phyloP scores from a whole-genome alignment of 2,113 vertebrate genomes.

The Toxotes jaculatrix region DNA sequence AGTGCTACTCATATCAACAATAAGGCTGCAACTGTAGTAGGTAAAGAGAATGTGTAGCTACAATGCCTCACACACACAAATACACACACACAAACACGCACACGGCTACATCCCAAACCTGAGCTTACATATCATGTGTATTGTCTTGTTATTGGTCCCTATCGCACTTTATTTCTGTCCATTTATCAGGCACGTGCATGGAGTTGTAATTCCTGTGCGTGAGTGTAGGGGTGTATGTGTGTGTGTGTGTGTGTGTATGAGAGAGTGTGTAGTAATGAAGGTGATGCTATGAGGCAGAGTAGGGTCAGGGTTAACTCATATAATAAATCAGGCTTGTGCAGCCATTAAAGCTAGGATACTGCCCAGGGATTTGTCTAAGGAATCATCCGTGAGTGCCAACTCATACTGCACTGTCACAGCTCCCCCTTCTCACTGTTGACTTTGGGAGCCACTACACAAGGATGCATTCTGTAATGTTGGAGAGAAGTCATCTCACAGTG shows the following conservation, averaged over 20 bases:
- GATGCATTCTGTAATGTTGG: slow-evolving; percentile 10
- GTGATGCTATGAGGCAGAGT: slow-evolving; percentile 20
- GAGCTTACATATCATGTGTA: slow-evolving; percentile 38
- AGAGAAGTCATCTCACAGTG: slow-evolving; percentile 1
- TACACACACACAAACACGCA: slow-evolving; percentile 7
- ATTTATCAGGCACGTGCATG: slow-evolving; percentile 47
- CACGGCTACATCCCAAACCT: slow-evolving; percentile 5
- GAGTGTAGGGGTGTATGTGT: neutral
- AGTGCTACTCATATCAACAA: slow-evolving; percentile 85
- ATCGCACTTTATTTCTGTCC: slow-evolving; percentile 29
- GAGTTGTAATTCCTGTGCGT: slow-evolving; percentile 25
- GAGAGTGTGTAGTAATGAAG: slow-evolving; percentile 22
- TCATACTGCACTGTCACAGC: slow-evolving; percentile 24
- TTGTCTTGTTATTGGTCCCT: slow-evolving; percentile 41
- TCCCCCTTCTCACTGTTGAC: slow-evolving; percentile 18
- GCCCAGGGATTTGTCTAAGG: slow-evolving; percentile 39
- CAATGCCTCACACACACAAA: neutral
- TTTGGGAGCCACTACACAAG: slow-evolving; percentile 3
- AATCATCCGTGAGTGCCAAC: slow-evolving; percentile 44
- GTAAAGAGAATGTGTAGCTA: slow-evolving; percentile 55
- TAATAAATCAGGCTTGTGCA: slow-evolving; percentile 61
- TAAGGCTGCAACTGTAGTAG: slow-evolving; percentile 84
- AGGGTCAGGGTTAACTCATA: slow-evolving; percentile 59
- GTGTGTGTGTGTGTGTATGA: slow-evolving; percentile 3
- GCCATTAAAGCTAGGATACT: slow-evolving; percentile 37